phyloP scores from a whole-genome alignment of 1,140 invertebrate species.

The Bombus balteatus region DNA sequence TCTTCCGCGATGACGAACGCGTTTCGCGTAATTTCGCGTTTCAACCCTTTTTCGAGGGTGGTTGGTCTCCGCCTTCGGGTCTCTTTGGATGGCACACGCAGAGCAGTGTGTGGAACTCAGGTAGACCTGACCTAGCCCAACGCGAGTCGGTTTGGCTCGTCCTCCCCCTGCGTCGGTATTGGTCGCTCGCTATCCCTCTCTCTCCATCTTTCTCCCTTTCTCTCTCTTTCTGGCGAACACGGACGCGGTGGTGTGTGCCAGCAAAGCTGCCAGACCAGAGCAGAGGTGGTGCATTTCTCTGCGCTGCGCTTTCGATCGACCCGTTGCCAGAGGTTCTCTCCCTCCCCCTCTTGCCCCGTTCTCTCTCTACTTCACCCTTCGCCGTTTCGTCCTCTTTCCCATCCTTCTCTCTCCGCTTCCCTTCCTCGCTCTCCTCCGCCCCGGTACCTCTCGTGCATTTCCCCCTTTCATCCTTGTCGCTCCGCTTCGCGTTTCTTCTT shows the following conservation, averaged over 20 bases:
- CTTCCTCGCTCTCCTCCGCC: not conserved
- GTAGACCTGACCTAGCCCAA: constrained; percentile 83
- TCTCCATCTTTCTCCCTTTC: constrained; percentile 13
- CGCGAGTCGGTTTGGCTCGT: constrained; percentile 79
- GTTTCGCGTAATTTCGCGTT: constrained; percentile 22
- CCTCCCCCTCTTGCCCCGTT: constrained; percentile 15
- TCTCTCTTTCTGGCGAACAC: constrained; percentile 46
- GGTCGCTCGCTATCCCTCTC: constrained; percentile 60
- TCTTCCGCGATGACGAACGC: constrained; percentile 16
- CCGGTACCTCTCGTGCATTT: constrained; percentile 54
- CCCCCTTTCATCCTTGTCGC: constrained; percentile 54
- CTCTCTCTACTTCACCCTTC: constrained; percentile 13
- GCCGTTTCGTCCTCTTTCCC: constrained; percentile 53
- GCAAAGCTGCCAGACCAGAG: constrained; percentile 76
- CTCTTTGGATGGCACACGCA: constrained; percentile 67
- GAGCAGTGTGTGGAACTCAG: constrained; percentile 72
- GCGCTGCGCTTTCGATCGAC: constrained; percentile 83
- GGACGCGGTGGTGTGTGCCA: constrained; percentile 71
- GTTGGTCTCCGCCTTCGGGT: constrained; percentile 66
- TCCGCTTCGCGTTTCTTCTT: constrained; percentile 12
- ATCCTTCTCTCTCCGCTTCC: constrained; percentile 3
- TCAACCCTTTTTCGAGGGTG: constrained; percentile 66
- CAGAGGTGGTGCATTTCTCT: constrained; percentile 81
- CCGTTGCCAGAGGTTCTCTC: constrained; percentile 70
- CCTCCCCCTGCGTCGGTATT: constrained; percentile 70